phyloP scores from a whole-genome alignment of 2,888 invertebrate genomes.

The Carabus problematicus region DNA sequence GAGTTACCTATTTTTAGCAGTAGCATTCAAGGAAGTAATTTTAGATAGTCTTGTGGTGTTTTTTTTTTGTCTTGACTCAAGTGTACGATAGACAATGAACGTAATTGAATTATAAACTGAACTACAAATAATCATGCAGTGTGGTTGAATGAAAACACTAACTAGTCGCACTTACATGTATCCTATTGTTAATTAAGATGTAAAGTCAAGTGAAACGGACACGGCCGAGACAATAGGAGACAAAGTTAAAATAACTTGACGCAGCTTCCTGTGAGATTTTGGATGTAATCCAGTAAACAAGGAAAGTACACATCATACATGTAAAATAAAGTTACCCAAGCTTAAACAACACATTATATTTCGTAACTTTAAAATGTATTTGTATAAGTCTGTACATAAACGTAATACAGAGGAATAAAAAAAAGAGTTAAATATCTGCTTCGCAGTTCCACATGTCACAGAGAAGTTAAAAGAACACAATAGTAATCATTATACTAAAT shows the following conservation, averaged over 20 bases:
- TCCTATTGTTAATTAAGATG: too few relatives aligned
- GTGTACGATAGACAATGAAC: background rate
- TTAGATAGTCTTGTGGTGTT: slow-evolving; percentile 26
- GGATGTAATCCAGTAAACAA: slow-evolving; percentile 41
- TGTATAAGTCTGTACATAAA: slow-evolving; percentile 43
- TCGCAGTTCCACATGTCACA: slow-evolving; percentile 37
- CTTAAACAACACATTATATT: slow-evolving; percentile 40
- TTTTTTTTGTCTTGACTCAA: background rate
- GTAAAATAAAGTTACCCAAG: slow-evolving; percentile 23
- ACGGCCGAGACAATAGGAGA: slow-evolving; percentile 4
- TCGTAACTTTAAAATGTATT: slow-evolving; percentile 41
- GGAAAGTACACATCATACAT: slow-evolving; percentile 11
- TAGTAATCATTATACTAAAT: slow-evolving; percentile 37
- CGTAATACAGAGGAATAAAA: slow-evolving; percentile 40
- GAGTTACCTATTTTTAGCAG: slow-evolving; percentile 38
- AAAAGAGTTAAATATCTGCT: slow-evolving; percentile 34
- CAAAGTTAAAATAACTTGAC: slow-evolving; percentile 31
- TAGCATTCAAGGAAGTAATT: slow-evolving; percentile 38
- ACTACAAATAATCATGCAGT: background rate
- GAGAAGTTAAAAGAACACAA: slow-evolving; percentile 42
- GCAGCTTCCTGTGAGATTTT: slow-evolving; percentile 19
- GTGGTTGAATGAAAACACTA: slow-evolving; percentile 3
- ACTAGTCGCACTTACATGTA: too few relatives aligned
- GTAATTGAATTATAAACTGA: too few relatives aligned
- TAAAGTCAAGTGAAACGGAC: too few relatives aligned